Conservation (phyloP, 2,113 vertebrate species). For the Platysteira castanea region DNA sequence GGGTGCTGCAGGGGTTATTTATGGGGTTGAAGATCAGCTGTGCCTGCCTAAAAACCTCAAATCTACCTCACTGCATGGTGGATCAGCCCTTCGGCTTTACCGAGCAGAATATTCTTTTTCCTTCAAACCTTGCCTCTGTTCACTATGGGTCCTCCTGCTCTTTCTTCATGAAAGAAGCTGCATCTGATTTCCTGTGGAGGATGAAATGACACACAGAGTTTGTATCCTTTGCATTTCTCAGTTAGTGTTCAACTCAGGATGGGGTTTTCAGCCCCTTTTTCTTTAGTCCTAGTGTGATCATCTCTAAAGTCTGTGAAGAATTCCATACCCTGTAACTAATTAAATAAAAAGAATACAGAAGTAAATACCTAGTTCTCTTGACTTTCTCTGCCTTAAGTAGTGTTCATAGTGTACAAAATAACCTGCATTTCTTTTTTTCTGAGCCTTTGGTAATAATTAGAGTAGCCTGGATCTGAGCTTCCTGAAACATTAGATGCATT, state of each 20-base stretch:
- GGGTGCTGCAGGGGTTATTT: fast-evolving
- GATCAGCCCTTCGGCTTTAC: background rate
- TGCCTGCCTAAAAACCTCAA: background rate
- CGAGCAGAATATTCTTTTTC: background rate
- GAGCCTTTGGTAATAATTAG: background rate
- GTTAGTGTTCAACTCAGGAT: background rate
- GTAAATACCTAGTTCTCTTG: background rate
- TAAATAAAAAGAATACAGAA: background rate
- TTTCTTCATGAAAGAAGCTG: background rate
- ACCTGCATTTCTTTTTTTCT: background rate
- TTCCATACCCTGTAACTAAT: background rate
- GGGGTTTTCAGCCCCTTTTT: background rate
- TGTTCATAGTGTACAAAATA: background rate
- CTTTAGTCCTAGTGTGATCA: background rate
- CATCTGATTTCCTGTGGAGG: background rate
- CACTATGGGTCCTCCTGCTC: background rate
- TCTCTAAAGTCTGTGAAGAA: background rate
- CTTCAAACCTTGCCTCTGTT: background rate
- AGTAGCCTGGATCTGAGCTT: background rate
- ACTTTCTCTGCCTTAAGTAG: background rate
- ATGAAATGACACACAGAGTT: background rate
- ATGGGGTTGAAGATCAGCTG: background rate
- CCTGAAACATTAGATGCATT: background rate
- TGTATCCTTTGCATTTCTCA: background rate
- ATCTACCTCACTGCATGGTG: background rate